Evolutionary conservation across 2,113 vertebrate species (phyloP), one percentile per base, ranked within the genome.

Genomic region (Platycercus adscitus): DNA sequence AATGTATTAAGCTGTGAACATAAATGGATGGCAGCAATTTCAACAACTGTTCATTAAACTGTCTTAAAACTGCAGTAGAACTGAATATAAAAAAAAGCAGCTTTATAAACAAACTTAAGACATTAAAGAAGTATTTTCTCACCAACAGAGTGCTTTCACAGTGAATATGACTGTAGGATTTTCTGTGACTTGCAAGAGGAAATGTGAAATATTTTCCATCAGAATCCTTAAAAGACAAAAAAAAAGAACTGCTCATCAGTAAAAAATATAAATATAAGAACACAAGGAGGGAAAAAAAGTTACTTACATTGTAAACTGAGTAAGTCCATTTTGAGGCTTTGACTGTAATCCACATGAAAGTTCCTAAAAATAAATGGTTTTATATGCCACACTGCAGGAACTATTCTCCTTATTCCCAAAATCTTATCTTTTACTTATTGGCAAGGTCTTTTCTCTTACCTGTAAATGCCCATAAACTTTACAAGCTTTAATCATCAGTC

Each of bases 141-240:
- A 99, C 99, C 99, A 99, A 93, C 97, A 98, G 99, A 96, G 88
- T 99, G 98, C 97, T 99, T 93, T 98, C 98, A 97, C 99, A 99
- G 94, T 99, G 98, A 94, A 99, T 97, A 69, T 99, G 99, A 94
- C 98, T 99, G 97, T 98, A 99, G 64, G 96, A 98, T 97, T 98
- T 99, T 95, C 99, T 99, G 79, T 99, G 98, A 95, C 98, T 99
- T 79, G 97, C 98, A 91, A 99, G 98, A 55, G 99, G 98, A 97
- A 99, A 99, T 50, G 97, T 66, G 73, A 99, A 99, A 94, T 99
- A 99, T 86, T 98, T 98, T 71, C 98, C 97, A 93, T 98, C 98
- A 69, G 98, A 99, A 96, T 99, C 98, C 99, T 98, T 68, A 77
- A 96, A 95, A 86, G 46, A 69, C 65, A 94, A 63, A 23, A 41